Percentiles rank a stretch among this genome's conserved stretches.
phyloP scores from a whole-genome alignment of 2,797 vertebrate species.

The Sphaeramia orbicularis region DNA sequence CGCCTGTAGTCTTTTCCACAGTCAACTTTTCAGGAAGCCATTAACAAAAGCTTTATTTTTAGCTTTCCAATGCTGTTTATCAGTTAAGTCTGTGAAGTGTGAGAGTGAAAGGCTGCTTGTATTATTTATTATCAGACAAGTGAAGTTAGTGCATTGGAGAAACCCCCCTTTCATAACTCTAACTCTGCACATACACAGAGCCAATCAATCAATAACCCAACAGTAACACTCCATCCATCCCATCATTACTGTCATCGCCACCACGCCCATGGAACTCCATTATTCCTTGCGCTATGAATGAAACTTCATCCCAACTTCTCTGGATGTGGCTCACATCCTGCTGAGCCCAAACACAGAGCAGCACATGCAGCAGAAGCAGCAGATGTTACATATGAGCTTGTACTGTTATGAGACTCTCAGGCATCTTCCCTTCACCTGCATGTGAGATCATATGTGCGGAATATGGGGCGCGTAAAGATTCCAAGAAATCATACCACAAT shows the following conservation, averaged over 20 bases:
- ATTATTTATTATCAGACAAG: conserved; percentile 6
- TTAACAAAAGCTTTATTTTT: not conserved
- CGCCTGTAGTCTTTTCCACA: not conserved
- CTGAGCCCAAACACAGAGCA: too few relatives aligned
- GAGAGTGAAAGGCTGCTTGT: not conserved
- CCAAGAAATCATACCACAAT: conserved; percentile 38
- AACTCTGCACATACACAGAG: conserved; percentile 19
- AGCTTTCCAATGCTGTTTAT: not conserved
- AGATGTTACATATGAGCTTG: too few relatives aligned
- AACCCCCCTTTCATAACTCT: not conserved
- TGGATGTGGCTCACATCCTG: not conserved
- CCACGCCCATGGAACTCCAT: conserved; percentile 68
- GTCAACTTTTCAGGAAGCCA: conserved; percentile 1
- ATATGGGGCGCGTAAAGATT: conserved; percentile 14
- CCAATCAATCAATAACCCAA: conserved; percentile 45
- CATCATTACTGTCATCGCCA: conserved; percentile 36
- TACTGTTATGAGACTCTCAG: too few relatives aligned
- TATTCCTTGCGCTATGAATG: conserved; percentile 7
- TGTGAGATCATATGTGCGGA: not conserved
- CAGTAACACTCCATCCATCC: conserved; percentile 7
- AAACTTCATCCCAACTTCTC: not conserved
- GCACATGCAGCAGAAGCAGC: too few relatives aligned
- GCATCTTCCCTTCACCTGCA: not conserved
- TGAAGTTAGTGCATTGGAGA: conserved; percentile 7
- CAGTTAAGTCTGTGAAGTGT: not conserved